phyloP scores from a whole-genome alignment of 2,113 vertebrate genomes.

The Chloropsis cyanopogon region DNA sequence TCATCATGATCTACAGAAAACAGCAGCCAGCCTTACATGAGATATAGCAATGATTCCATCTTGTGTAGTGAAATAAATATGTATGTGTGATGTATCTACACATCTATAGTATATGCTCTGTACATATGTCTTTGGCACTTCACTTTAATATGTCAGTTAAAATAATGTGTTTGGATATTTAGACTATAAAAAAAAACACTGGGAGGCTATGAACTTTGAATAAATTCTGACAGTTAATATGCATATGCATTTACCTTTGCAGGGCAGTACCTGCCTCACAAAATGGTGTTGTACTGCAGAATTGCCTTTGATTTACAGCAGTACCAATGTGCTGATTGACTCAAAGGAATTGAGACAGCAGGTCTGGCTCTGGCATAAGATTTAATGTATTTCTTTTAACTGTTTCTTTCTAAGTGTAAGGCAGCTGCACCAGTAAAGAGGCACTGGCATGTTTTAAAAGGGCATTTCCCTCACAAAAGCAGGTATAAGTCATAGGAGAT shows the following conservation, averaged over 20 bases:
- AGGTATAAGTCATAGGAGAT: background rate
- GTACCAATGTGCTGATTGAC: constrained; percentile 1
- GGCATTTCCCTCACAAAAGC: background rate
- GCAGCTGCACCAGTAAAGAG: background rate
- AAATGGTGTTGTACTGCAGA: background rate
- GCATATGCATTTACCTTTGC: background rate
- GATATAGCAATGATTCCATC: background rate
- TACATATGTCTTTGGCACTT: background rate
- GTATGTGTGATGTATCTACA: background rate
- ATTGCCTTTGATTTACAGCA: constrained; percentile 31
- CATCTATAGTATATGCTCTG: background rate
- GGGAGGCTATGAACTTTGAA: background rate
- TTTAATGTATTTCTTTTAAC: constrained; percentile 20
- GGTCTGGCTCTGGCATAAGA: background rate
- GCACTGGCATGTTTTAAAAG: background rate
- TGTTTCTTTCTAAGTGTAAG: background rate
- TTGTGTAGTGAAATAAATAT: background rate
- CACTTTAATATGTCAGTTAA: background rate
- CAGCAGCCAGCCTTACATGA: background rate
- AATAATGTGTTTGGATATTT: background rate
- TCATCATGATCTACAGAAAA: background rate
- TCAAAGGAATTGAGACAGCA: constrained; percentile 13
- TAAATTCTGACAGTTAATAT: background rate
- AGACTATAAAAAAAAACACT: background rate
- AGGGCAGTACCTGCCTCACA: background rate